Evolutionary conservation across 1,140 invertebrate genomes (phyloP).

Genomic region (Heliothis subflexa): DNA sequence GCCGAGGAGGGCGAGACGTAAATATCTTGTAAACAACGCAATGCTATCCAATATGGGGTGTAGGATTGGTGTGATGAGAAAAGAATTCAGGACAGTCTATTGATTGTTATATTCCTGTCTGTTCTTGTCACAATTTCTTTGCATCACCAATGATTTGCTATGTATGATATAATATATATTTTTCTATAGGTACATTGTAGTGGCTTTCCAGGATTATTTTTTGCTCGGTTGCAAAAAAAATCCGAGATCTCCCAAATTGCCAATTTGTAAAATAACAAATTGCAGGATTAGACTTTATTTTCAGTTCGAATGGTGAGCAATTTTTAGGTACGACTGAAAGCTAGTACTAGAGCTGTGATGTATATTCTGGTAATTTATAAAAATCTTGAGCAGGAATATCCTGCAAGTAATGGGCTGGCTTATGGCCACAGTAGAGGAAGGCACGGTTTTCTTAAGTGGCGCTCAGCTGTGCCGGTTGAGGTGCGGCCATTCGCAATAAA

Average conservation of each 20-base stretch:
- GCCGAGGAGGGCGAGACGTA: neutral
- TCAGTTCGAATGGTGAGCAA: no score
- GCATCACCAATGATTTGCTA: no score
- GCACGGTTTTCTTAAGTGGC: conserved; percentile 23
- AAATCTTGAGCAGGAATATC: conserved; percentile 8
- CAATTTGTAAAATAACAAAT: no score
- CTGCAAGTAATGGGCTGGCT: conserved; percentile 2
- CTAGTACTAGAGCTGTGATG: neutral
- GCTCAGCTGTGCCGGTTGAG: conserved; percentile 33
- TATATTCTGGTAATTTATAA: conserved; percentile 10
- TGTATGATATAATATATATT: no score
- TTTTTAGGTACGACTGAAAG: no score
- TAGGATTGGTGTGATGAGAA: neutral
- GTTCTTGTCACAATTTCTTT: neutral
- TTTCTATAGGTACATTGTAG: no score
- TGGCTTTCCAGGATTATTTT: no score
- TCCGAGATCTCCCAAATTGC: no score
- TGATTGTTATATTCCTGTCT: neutral
- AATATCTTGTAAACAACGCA: conserved; percentile 41
- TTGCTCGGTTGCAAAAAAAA: no score
- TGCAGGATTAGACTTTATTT: no score
- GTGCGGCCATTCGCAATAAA: conserved; percentile 26
- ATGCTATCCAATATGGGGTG: conserved; percentile 2
- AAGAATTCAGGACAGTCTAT: neutral
- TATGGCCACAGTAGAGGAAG: neutral